Evolutionary conservation across 2,113 vertebrate genomes (phyloP).

Genomic region (Vidua macroura): DNA sequence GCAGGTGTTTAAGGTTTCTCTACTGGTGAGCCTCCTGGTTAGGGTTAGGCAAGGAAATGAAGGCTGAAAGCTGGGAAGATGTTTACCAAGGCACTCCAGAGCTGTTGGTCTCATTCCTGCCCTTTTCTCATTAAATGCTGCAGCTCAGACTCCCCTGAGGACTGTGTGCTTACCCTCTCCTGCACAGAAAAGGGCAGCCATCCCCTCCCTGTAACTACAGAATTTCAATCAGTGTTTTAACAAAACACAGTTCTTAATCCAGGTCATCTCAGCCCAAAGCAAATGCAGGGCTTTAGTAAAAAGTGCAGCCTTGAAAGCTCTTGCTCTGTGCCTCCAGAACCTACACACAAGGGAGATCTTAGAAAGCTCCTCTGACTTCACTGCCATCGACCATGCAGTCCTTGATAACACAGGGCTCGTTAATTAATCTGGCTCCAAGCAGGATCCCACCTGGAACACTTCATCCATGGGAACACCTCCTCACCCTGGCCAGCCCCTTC

Average conservation of each 20-base stretch:
- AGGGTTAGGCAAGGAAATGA: neutral
- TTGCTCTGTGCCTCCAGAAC: neutral
- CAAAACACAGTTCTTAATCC: rapidly evolving
- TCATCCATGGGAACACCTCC: neutral
- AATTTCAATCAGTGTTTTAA: neutral
- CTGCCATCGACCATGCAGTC: too few relatives aligned
- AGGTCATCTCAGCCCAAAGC: neutral
- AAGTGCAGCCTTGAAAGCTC: neutral
- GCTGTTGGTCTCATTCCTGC: neutral
- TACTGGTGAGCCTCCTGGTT: neutral
- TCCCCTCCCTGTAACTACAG: neutral
- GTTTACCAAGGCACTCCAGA: neutral
- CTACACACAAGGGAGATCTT: neutral
- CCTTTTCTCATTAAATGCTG: neutral
- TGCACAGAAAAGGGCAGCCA: neutral
- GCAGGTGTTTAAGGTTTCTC: neutral
- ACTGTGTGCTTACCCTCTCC: neutral
- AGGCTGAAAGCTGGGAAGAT: neutral
- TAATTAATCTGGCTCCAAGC: neutral
- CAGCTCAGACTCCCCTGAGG: neutral
- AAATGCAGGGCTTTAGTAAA: neutral
- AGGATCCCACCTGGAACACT: neutral
- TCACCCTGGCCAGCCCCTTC: neutral
- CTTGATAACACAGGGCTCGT: neutral
- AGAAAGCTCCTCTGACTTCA: neutral